These are phyloP conservation scores for Agrochola lychnidis DNA, from an alignment of 2,888 invertebrate genomes.

Conservation along the genomic window DNA sequence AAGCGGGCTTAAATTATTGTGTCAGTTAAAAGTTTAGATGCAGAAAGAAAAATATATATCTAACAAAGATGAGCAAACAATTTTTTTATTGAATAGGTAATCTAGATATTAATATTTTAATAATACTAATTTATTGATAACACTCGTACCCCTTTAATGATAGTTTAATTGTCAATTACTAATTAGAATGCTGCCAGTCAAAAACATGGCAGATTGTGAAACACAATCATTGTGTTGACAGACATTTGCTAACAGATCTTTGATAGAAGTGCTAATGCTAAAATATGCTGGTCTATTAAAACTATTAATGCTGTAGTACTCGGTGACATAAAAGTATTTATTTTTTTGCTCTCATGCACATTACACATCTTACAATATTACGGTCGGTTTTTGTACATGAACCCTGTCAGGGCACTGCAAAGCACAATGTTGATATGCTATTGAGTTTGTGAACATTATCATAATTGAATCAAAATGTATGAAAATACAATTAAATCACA, in stretches of 20 bases:
- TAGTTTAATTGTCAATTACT: not conserved
- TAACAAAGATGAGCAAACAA: not conserved
- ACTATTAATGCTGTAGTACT: not conserved
- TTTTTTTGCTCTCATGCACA: too few species aligned
- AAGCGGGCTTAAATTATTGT: not conserved
- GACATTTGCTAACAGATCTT: too few species aligned
- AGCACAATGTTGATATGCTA: too few species aligned
- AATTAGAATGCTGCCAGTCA: not conserved
- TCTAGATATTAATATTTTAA: not conserved
- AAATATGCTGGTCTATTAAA: too few species aligned
- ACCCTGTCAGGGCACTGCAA: too few species aligned
- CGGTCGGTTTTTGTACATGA: too few species aligned
- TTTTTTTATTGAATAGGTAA: not conserved
- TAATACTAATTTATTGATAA: slow-evolving; percentile 1
- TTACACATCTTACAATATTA: too few species aligned
- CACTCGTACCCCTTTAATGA: not conserved
- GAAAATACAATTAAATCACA: too few species aligned
- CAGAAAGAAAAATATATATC: not conserved
- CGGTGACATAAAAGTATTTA: not conserved
- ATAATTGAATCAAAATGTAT: too few species aligned
- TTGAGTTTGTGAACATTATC: too few species aligned
- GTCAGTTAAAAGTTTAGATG: not conserved
- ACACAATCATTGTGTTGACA: too few species aligned
- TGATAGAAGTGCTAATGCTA: not conserved
- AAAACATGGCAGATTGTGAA: too few species aligned